Evolutionary conservation across 2,113 vertebrate genomes (phyloP).

Genomic region (Hemichromis elongatus): DNA sequence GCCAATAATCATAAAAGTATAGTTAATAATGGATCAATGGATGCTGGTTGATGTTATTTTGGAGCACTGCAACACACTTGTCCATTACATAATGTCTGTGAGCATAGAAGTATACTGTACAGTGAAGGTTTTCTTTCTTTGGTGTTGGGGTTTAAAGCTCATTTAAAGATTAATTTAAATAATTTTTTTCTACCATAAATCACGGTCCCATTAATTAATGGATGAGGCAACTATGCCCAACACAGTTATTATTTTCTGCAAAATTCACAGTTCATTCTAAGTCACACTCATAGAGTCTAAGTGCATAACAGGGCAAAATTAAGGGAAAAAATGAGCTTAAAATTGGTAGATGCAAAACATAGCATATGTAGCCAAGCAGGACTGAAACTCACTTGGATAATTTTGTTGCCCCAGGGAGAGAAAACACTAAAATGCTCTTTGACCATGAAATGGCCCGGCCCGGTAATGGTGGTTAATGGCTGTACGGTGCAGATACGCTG

Average conservation of each 20-base stretch:
- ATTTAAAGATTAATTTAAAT: not conserved
- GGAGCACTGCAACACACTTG: not conserved
- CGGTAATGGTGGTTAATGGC: conserved; percentile 77
- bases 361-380: conserved; percentile 42
- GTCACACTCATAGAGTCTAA: conserved; percentile 70
- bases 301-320: conserved; percentile 46
- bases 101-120: not conserved
- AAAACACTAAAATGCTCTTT: conserved; percentile 76
- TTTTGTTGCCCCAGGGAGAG: conserved; percentile 60
- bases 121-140: not conserved
- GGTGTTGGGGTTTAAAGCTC: not conserved
- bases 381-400: conserved; percentile 54
- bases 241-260: not conserved
- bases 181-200: not conserved
- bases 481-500: conserved; percentile 41
- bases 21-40: not conserved
- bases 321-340: conserved; percentile 20
- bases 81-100: not conserved
- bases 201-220: not conserved
- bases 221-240: not conserved
- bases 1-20: conserved; percentile 25
- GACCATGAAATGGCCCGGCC: conserved; percentile 73
- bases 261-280: conserved; percentile 46
- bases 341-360: conserved; percentile 48
- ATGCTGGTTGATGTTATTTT: not conserved